phyloP scores from a whole-genome alignment of 2,888 invertebrate genomes.

The Eledone cirrhosa region DNA sequence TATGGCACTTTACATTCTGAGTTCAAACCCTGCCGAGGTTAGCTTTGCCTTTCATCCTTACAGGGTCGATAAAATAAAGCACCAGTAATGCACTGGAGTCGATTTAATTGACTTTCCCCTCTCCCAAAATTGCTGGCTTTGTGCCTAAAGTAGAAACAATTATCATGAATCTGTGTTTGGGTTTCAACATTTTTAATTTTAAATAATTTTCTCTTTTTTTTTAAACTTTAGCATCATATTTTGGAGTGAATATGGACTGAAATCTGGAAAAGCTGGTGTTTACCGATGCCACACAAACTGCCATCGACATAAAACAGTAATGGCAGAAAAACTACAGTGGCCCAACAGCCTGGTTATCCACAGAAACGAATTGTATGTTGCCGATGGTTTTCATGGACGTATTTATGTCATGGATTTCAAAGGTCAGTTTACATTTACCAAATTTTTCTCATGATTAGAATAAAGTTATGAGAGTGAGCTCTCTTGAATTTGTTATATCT shows the following conservation, averaged over 20 bases:
- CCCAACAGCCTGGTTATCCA: slow-evolving; percentile 51
- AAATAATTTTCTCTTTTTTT: no score
- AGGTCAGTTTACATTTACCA: slow-evolving; percentile 37
- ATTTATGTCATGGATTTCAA: slow-evolving; percentile 48
- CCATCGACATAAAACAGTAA: slow-evolving; percentile 41
- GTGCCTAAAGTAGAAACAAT: no score
- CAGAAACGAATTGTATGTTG: slow-evolving; percentile 49
- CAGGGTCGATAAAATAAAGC: no score
- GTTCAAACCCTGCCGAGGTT: no score
- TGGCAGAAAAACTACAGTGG: slow-evolving; percentile 44
- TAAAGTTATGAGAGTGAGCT: background rate
- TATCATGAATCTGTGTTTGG: no score
- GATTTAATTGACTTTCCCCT: no score
- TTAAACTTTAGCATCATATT: slow-evolving; percentile 46
- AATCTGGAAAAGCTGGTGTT: slow-evolving; percentile 43
- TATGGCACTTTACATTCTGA: no score
- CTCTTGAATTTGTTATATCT: no score
- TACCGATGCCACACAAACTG: slow-evolving; percentile 45
- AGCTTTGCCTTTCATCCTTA: no score
- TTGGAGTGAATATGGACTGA: slow-evolving; percentile 53
- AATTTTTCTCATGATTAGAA: background rate
- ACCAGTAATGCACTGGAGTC: no score
- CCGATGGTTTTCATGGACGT: slow-evolving; percentile 48
- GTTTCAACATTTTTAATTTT: no score
- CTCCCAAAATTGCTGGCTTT: no score